Base-by-base conservation (phyloP, 2,797 vertebrate species). In the Cercopithecus mitis region DNA sequence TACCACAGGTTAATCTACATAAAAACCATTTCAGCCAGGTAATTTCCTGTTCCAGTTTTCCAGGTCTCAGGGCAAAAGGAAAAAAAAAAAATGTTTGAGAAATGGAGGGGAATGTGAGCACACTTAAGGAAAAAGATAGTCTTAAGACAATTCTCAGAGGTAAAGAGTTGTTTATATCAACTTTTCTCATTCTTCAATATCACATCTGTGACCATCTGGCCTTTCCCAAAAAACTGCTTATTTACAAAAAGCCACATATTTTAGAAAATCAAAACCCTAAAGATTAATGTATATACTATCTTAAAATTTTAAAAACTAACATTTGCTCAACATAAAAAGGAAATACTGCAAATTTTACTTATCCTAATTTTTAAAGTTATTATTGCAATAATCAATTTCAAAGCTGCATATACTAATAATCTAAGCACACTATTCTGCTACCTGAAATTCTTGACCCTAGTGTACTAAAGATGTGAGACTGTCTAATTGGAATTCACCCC, bases 401-500 rank as follows among this genome's bases (percentile, higher is more conserved):
- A 97, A 97, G 77, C 85, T 95, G 43, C 82, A 88, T 89, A 94
- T 91, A 87, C 88, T 97, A 97, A 98, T 98, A 96, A 98, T 96
- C 95, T 97, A 98, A 98, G 97, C 92, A 98, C 80, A 96, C 86
- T 95, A 82, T 92, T 97, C 70, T 88, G 92, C 86, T 95, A 97
- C 94, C 97, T 91, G 90, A 97, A 96, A 97, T 96, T 96, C 97
- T 98, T 98, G 96, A 98, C 97, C 97, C 96, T 94, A 91, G 94
- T 84, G 61, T 91, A 94, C 50, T 92, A 93, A 91, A 96, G 90
- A 98, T 76, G 79, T 94, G 90, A 97, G 94, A 97, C 64, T 95
- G 95, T 97, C 97, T 97, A 97, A 97, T 97, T 97, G 97, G 89
- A 55, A 98, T 98, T 97, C 97, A 97, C 91, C 93, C 80, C 94